Evolutionary conservation across 2,797 vertebrate genomes (phyloP), one percentile per base, ranked within the genome.

Genomic region (Pyrocephalus nanus): DNA sequence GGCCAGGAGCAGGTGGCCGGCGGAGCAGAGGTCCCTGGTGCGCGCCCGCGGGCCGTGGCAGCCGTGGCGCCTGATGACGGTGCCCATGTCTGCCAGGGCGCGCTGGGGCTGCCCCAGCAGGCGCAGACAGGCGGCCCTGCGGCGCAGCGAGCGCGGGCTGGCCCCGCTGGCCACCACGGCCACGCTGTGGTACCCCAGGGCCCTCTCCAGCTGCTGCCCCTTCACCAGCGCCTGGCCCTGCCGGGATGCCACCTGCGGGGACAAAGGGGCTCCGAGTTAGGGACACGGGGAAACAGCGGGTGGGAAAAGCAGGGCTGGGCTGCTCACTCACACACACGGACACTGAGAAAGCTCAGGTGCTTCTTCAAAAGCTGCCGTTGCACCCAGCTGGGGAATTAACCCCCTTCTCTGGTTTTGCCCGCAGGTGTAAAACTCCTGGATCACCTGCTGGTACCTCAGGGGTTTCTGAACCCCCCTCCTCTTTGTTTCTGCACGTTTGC

Each of bases 51-150:
- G 90, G 25, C 98, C 96, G 8, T 95, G 95, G 2, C 51, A 74
- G 5, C 93, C 19, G 0, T 98, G 98, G 38, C 96, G 97, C 74
- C 90, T 97, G 47, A 99, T 98, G 50, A 99, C 98, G 25, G 32
- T 91, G 54, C 98, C 98, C 91, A 99, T 97, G 95, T 99, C 99
- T 22, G 92, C 55, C 42, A 98, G 77, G 9, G 98, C 99, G 16
- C 80, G 96, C 38, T 96, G 74, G 0, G 98, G 98, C 12, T 98
- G 95, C 45, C 96, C 97, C 57, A 99, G 97, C 66, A 98, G 98
- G 2, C 92, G 94, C 4, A 99, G 97, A 95, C 99, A 99, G 34
- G 96, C 75, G 3, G 98, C 98, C 5, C 99, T 98, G 70, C 97
- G 98, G 29, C 99, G 98, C 53, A 99, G 97, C 65, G 98, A 97